Percentiles rank a stretch among this genome's conserved stretches.
Evolutionary conservation across 2,113 vertebrate genomes (phyloP).

Genomic region (Orcinus orca): DNA sequence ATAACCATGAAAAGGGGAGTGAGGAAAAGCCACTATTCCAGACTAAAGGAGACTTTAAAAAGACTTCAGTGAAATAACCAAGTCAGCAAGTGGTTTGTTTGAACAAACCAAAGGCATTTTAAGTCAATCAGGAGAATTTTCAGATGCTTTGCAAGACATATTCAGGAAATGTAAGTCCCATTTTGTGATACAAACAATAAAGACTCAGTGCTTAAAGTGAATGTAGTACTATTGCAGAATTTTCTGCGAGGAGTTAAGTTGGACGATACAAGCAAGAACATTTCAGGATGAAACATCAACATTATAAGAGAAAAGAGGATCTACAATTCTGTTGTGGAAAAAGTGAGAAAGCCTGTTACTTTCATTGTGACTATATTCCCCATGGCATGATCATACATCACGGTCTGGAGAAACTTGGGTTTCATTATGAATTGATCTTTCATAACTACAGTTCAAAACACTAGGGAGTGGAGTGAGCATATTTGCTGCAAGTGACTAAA

Average conservation of each 20-base stretch:
- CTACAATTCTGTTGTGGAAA: background rate
- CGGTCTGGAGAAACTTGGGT: background rate
- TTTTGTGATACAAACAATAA: background rate
- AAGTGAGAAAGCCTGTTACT: background rate
- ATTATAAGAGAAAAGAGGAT: background rate
- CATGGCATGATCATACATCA: background rate
- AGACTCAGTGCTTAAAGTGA: background rate
- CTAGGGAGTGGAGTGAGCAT: background rate
- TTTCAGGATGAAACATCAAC: background rate
- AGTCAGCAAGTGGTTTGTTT: background rate
- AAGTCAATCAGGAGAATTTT: background rate
- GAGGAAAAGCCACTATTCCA: background rate
- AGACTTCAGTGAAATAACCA: background rate
- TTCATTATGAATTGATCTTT: background rate
- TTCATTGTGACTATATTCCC: background rate
- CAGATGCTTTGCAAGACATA: background rate
- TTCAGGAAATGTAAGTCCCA: background rate
- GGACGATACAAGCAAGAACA: background rate
- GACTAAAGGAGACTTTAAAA: background rate
- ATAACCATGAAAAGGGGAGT: background rate
- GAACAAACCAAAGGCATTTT: background rate
- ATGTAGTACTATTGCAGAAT: background rate
- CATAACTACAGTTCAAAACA: background rate
- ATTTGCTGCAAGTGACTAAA: background rate
- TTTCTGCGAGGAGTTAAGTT: background rate